Conservation (phyloP, 2,797 vertebrate genomes). For the Malacoctenus gilli region DNA sequence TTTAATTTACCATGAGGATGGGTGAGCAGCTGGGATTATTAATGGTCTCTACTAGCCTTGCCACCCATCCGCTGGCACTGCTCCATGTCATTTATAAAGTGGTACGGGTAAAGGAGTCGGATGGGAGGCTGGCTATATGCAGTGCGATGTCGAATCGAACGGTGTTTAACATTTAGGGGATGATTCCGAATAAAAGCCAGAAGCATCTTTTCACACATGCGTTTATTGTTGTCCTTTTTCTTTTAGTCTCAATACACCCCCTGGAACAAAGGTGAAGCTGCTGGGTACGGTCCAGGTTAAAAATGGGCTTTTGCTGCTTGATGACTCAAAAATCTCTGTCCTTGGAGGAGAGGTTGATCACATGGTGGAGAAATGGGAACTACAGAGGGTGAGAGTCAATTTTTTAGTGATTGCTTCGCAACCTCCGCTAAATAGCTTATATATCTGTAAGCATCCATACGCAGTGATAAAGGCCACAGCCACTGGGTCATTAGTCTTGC, state of each 20-base stretch:
- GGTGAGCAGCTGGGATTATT: slow-evolving; percentile 76
- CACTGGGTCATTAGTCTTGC: background rate
- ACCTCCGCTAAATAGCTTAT: slow-evolving; percentile 4
- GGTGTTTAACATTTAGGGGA: slow-evolving; percentile 13
- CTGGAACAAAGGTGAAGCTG: slow-evolving; percentile 97
- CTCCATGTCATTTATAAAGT: slow-evolving; percentile 72
- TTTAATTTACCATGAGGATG: slow-evolving; percentile 75
- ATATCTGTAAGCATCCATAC: slow-evolving; percentile 22
- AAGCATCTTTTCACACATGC: background rate
- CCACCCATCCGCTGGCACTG: slow-evolving; percentile 67
- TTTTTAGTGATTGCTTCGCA: slow-evolving; percentile 20
- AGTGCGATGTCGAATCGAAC: slow-evolving; percentile 25
- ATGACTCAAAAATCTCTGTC: slow-evolving; percentile 90
- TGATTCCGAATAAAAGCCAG: background rate
- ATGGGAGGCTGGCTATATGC: slow-evolving; percentile 25
- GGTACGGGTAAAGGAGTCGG: slow-evolving; percentile 43
- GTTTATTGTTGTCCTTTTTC: background rate
- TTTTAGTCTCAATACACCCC: slow-evolving; percentile 90
- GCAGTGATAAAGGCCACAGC: slow-evolving; percentile 3
- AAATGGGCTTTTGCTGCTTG: slow-evolving; percentile 93
- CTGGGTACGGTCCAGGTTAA: slow-evolving; percentile 88
- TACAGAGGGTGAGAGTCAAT: slow-evolving; percentile 91
- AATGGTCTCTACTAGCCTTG: slow-evolving; percentile 68
- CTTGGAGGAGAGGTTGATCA: slow-evolving; percentile 97
- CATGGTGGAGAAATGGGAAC: slow-evolving; percentile 98